These are phyloP conservation scores for Noctua janthe DNA, from an alignment of 2,888 invertebrate genomes.

Conservation along the genomic window DNA sequence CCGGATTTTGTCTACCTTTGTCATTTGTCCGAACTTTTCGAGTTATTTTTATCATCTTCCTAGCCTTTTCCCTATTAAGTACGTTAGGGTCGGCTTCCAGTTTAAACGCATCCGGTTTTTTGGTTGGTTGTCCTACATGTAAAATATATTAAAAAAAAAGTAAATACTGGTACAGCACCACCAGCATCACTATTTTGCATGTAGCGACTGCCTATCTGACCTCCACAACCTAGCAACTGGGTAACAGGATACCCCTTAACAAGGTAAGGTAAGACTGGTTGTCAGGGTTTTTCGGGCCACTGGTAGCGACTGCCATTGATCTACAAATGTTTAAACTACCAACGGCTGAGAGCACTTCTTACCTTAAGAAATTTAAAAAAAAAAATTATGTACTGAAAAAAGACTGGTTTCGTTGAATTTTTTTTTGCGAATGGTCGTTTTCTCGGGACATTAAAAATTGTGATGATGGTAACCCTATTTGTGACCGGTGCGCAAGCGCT, in stretches of 20 bases:
- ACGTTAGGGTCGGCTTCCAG: neutral
- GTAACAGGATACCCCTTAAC: neutral
- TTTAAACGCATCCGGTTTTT: neutral
- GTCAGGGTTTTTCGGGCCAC: neutral
- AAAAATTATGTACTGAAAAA: neutral
- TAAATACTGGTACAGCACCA: neutral
- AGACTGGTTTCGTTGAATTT: neutral
- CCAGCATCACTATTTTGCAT: neutral
- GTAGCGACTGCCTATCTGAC: neutral
- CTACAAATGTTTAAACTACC: neutral
- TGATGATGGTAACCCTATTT: conserved; percentile 10
- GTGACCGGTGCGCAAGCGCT: conserved; percentile 28
- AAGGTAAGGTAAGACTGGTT: neutral
- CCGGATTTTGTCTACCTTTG: neutral
- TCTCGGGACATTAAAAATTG: neutral
- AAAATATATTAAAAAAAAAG: no score
- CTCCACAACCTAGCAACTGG: neutral
- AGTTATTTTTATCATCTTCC: neutral
- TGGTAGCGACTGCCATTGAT: neutral
- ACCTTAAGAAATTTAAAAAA: no score
- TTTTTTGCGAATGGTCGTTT: neutral
- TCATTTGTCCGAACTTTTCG: neutral
- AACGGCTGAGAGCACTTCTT: neutral
- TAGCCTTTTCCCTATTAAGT: neutral
- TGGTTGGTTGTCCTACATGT: no score